These are phyloP conservation scores for Smittia aterrima DNA, from an alignment of 2,888 invertebrate genomes.

Conservation along the genomic window DNA sequence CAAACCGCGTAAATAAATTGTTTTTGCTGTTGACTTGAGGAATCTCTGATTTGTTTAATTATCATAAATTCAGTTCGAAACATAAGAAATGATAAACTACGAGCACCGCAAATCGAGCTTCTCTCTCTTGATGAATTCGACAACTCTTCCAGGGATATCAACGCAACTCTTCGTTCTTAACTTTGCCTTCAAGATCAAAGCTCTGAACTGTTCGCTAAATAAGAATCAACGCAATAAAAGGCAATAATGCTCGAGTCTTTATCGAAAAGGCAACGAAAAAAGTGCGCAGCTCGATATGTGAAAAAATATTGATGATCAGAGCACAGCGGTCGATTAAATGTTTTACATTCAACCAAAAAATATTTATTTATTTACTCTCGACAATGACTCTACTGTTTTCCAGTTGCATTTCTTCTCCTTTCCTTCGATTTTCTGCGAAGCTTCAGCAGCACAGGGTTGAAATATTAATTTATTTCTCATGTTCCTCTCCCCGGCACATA, in stretches of 20 bases:
- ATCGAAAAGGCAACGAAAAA: constrained; percentile 12
- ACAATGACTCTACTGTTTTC: constrained; percentile 30
- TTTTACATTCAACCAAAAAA: constrained; percentile 39
- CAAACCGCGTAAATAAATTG: not conserved
- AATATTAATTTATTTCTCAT: constrained; percentile 41
- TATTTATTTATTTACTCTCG: constrained; percentile 40
- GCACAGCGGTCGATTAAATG: constrained; percentile 39
- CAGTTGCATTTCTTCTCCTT: constrained; percentile 34
- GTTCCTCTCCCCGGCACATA: constrained; percentile 13
- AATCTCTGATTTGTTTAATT: not conserved
- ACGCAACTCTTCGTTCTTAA: not conserved
- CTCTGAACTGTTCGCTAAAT: not conserved
- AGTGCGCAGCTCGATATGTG: constrained; percentile 22
- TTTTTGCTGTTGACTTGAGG: not conserved
- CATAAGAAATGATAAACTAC: constrained; percentile 3
- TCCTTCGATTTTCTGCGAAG: constrained; percentile 1
- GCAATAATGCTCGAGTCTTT: constrained; percentile 20
- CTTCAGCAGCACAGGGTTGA: constrained; percentile 20
- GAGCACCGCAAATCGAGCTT: not conserved
- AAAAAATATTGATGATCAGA: constrained; percentile 39
- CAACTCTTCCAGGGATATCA: not conserved
- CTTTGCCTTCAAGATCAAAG: not conserved
- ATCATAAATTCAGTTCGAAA: constrained; percentile 5
- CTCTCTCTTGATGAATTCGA: not conserved
- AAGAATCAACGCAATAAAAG: constrained; percentile 9